These are phyloP conservation scores for Pagetopsis macropterus DNA, from an alignment of 2,797 vertebrate species.

Conservation along the genomic window DNA sequence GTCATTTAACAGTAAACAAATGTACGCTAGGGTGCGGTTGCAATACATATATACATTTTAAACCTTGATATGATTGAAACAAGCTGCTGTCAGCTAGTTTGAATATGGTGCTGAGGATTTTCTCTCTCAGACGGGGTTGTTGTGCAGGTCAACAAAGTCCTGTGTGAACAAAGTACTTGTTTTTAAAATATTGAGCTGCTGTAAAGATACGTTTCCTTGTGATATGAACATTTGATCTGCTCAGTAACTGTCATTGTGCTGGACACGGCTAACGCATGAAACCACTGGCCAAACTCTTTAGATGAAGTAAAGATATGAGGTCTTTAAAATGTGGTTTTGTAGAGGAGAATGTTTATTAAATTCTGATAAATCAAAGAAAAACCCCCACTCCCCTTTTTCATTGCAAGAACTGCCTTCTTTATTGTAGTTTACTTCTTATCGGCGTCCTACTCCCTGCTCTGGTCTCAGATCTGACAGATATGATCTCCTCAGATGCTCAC, in stretches of 20 bases:
- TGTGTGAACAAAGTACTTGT: not conserved
- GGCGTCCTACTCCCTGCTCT: constrained; percentile 4
- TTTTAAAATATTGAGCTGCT: not conserved
- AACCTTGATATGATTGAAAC: not conserved
- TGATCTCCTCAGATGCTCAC: constrained; percentile 8
- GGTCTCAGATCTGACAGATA: constrained; percentile 23
- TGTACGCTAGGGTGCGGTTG: not conserved
- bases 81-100: not conserved
- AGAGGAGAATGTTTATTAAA: not conserved
- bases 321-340: not conserved
- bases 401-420: constrained; percentile 1
- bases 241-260: not conserved
- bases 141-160: not conserved
- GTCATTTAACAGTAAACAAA: not conserved
- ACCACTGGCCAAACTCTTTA: not conserved
- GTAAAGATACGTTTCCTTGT: not conserved
- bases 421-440: constrained; percentile 27
- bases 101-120: not conserved
- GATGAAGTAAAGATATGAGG: not conserved
- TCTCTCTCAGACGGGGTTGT: not conserved
- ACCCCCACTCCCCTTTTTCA: not conserved
- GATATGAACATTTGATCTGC: not conserved
- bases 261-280: not conserved
- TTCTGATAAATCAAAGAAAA: not conserved
- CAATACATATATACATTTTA: not conserved